Evolutionary conservation across 2,797 vertebrate genomes (phyloP).

Genomic region (Arnoldichthys spilopterus): DNA sequence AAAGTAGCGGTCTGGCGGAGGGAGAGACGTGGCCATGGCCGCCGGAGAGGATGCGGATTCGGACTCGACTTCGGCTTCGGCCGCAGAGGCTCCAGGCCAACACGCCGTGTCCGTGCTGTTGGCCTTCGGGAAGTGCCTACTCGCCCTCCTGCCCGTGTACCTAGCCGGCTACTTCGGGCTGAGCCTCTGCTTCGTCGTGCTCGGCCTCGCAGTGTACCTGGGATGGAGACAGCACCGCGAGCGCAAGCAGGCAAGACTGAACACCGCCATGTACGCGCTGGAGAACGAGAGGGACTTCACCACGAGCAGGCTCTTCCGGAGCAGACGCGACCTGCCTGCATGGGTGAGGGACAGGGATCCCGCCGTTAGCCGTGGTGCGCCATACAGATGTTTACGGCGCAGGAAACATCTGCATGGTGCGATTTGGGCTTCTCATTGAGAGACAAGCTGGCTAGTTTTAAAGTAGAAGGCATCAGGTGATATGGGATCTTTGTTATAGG

Average conservation of each 20-base stretch:
- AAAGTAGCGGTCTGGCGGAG: constrained; percentile 13
- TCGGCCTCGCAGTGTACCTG: constrained; percentile 78
- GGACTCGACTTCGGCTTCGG: constrained; percentile 45
- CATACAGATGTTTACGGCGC: neutral
- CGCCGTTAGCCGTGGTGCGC: neutral
- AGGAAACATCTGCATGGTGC: constrained; percentile 29
- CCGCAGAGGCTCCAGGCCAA: constrained; percentile 61
- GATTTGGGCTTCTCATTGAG: no score
- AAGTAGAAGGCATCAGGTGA: neutral
- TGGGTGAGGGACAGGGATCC: constrained; percentile 77
- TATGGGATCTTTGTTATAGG: neutral
- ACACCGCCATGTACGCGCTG: constrained; percentile 77
- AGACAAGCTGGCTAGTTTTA: neutral
- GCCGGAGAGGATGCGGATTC: constrained; percentile 61
- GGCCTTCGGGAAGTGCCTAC: constrained; percentile 79
- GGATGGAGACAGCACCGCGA: constrained; percentile 80
- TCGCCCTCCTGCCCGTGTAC: constrained; percentile 79
- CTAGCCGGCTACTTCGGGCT: constrained; percentile 82
- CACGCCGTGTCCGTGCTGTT: constrained; percentile 74
- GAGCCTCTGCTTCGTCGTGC: constrained; percentile 75
- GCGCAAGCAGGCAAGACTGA: constrained; percentile 74
- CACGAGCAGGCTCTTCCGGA: constrained; percentile 66
- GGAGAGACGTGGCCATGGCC: constrained; percentile 65
- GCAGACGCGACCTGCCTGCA: constrained; percentile 75
- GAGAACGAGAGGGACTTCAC: constrained; percentile 77